Conservation (phyloP, 2,888 invertebrate genomes). For the Dioctria linearis region DNA sequence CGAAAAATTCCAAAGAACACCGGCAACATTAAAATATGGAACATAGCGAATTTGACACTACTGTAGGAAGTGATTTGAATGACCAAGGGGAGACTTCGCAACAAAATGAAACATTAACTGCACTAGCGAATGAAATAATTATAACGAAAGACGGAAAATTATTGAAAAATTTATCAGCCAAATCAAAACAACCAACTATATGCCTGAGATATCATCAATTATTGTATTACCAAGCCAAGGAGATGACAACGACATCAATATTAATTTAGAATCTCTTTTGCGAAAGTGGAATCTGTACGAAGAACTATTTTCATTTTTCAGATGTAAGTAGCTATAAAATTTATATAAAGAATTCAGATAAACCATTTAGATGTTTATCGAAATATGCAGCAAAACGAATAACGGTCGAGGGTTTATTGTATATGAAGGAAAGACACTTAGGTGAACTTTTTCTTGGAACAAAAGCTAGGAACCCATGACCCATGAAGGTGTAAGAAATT, state of each 20-base stretch:
- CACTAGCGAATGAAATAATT: too few relatives aligned
- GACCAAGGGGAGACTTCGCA: too few relatives aligned
- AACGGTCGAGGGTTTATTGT: background rate
- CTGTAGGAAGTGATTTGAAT: too few relatives aligned
- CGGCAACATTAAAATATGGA: too few relatives aligned
- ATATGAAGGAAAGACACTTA: background rate
- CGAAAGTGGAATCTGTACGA: background rate
- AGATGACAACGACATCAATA: background rate
- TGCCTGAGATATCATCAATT: too few relatives aligned
- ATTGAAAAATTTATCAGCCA: too few relatives aligned
- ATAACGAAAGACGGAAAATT: too few relatives aligned
- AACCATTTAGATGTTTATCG: background rate
- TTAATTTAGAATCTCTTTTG: background rate
- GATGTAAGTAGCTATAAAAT: background rate
- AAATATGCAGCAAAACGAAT: background rate
- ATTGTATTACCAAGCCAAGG: background rate
- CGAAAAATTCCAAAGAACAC: too few relatives aligned
- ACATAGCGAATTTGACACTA: too few relatives aligned
- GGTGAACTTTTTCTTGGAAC: background rate
- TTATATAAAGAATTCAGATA: background rate
- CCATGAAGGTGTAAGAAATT: too few relatives aligned
- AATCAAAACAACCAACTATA: too few relatives aligned
- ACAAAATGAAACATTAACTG: too few relatives aligned
- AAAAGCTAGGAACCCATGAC: background rate
- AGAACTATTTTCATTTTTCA: background rate